Base-by-base conservation (phyloP, 2,113 vertebrate genomes). In the Melozone crissalis region DNA sequence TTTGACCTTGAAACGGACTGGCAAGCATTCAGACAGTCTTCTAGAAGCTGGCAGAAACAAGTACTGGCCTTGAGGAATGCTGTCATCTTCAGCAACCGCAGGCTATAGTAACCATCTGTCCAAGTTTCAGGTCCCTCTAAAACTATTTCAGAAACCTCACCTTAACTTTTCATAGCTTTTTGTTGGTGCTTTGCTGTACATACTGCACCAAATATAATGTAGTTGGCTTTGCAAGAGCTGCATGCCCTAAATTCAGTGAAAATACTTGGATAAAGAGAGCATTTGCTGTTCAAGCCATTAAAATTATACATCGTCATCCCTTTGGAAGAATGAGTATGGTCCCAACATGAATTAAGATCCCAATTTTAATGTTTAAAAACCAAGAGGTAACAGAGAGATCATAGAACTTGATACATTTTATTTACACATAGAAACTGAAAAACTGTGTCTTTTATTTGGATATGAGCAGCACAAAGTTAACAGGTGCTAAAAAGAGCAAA, bases 321-420 rank as follows among this genome's bases (percentile, higher is more conserved):
- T 84, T 55, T 54, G 43, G 62, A 94, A 96, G 37, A 97, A 97
- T 4, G n/a, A 97, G 28, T 41, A 77, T 15, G 26, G 71, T 52
- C 66, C 28, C 30, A 35, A 65, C 47, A 68, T 57, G 71, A 47
- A 88, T 97, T 97, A 46, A 94, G 93, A 95, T 95, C 86, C 96
- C 82, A 94, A 94, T 97, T 95, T 98, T 97, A 97, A 97, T 97
- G 95, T 96, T 98, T 94, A 97, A 97, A 98, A 98, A 97, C 95
- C 96, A 97, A 95, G 92, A 94, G 88, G 90, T 91, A 97, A 97
- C 95, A 87, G 91, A 97, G 90, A 97, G 92, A 93, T 95, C 94
- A 96, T 61, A 97, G 94, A 97, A 95, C 69, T 96, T 90, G 90
- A 77, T 93, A 96, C 82, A 91, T 95, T 96, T 93, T 95, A 98